Evolutionary conservation across 2,797 vertebrate species (phyloP), one percentile per base, ranked within the genome.

Genomic region (Hybognathus amarus): DNA sequence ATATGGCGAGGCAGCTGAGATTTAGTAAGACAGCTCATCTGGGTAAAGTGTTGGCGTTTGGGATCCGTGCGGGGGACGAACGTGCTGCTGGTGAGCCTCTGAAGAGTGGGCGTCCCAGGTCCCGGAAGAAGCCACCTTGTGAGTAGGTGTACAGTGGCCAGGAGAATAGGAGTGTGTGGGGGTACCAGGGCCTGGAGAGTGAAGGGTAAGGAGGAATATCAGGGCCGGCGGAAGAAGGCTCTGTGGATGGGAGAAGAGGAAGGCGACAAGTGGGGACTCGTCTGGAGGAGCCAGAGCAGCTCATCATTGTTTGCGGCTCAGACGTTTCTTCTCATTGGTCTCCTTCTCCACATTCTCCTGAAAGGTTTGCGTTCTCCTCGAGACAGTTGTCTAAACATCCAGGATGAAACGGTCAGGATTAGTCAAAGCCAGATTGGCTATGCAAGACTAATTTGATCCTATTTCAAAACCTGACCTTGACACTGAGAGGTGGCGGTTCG

Each of bases 221-320:
- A 52, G 91, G 92, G 70, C 92, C 91, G 4, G 90, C n/a, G 85
- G 64, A 94, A 94, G 91, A 94, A 95, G 88, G 95, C 95, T 74
- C 92, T 95, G 88, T 97, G 97, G 70, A 96, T 93, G 0, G 96
- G 96, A 0, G 97, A 97, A 0, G 96, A 91, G 0, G 95, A 88
- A 0, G 97, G 95, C 0, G 97, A 97, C 80, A 96, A 91, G 82
- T 97, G 97, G 47, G 97, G 97, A 90, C 97, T 99, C 1, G 96
- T 97, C 91, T 99, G 97, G 40, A 99, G 96, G 76, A 97, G 98
- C 98, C 98, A 99, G 75, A 99, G 94, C 61, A 99, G 94, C 92
- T 99, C 98, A 82, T 99, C 97, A 0, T 99, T 99, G 89, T 98
- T n/a, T 99, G 18, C 95, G 94, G 85, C 98, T 98, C 85, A 99